These are phyloP conservation scores for Brachionus rubens DNA, from an alignment of 1,140 invertebrate species.

Conservation along the genomic window DNA sequence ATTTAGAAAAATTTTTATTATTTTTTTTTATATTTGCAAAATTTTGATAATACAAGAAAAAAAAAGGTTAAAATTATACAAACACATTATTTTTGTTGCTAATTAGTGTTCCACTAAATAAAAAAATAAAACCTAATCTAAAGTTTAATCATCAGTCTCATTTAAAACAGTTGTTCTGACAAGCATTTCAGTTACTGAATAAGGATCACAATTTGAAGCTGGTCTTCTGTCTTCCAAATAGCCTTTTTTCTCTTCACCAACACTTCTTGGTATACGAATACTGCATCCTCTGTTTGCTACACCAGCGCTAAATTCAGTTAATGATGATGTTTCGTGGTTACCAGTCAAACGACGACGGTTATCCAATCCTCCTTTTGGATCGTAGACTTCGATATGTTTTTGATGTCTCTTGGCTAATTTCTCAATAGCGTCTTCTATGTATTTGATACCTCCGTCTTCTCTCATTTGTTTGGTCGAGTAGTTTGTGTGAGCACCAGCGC, in stretches of 20 bases:
- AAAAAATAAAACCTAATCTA: background rate
- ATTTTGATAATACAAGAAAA: no score
- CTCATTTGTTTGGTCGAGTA: conserved; percentile 86
- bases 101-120: no score
- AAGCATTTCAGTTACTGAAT: conserved; percentile 16
- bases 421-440: conserved; percentile 66
- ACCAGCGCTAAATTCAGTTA: conserved; percentile 59
- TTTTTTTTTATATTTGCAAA: no score
- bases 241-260: conserved; percentile 78
- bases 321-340: conserved; percentile 58
- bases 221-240: conserved; percentile 90
- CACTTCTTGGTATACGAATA: conserved; percentile 61
- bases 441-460: conserved; percentile 71
- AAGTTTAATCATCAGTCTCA: conserved; percentile 2
- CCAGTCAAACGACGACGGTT: conserved; percentile 63
- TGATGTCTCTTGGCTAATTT: conserved; percentile 76
- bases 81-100: no score
- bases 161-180: background rate
- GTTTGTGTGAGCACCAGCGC: conserved; percentile 81
- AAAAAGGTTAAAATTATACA: no score
- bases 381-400: conserved; percentile 82
- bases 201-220: conserved; percentile 57
- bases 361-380: conserved; percentile 67
- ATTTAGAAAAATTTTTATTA: no score
- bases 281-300: conserved; percentile 63